Percentiles rank a stretch among this genome's conserved stretches.
Conservation (phyloP, 1,140 invertebrate genomes). For the Acromyrmex charruanus region DNA sequence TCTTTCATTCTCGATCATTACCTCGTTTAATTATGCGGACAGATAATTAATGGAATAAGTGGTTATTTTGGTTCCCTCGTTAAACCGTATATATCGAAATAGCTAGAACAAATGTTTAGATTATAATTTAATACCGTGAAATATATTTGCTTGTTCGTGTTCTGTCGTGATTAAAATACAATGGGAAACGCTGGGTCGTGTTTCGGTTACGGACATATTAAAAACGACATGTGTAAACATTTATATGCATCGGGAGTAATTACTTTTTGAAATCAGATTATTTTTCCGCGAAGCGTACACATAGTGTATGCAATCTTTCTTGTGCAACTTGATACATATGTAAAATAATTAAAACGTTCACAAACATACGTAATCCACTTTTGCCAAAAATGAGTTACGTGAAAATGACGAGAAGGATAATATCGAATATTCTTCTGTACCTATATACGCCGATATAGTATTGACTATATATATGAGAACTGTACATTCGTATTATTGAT, state of each 20-base stretch:
- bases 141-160: neutral
- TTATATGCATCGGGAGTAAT: constrained; percentile 50
- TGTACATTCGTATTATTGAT: neutral
- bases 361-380: constrained; percentile 4
- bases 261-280: constrained; percentile 59
- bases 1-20: constrained; percentile 51
- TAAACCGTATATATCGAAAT: neutral
- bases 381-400: constrained; percentile 25
- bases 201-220: constrained; percentile 37
- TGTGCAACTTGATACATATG: neutral
- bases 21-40: neutral
- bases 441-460: neutral
- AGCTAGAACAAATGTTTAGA: constrained; percentile 20
- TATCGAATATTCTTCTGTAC: constrained; percentile 18
- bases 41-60: constrained; percentile 25
- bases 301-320: neutral
- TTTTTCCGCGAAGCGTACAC: neutral
- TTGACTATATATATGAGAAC: neutral
- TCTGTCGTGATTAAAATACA: constrained; percentile 32
- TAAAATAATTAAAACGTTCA: constrained; percentile 35
- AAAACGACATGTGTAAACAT: constrained; percentile 43
- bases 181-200: constrained; percentile 23
- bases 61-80: neutral
- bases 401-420: constrained; percentile 14
- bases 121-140: constrained; percentile 36